Evolutionary conservation across 2,113 vertebrate species (phyloP).

Genomic region (Nibea albiflora): DNA sequence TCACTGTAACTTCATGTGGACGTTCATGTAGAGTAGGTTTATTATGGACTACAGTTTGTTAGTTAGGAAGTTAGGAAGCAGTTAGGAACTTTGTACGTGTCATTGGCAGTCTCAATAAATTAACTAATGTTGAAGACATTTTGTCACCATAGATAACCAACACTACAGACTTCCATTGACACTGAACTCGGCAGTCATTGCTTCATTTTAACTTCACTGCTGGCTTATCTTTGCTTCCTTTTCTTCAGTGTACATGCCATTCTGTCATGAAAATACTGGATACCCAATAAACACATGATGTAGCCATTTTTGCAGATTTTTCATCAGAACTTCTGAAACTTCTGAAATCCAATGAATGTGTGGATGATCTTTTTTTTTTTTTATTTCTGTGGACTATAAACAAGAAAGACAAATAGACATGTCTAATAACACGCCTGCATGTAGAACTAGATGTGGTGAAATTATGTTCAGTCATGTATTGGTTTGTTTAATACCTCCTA

Average conservation of each 20-base stretch:
- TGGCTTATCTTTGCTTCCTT: too few relatives aligned
- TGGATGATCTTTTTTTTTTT: not conserved
- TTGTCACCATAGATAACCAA: too few relatives aligned
- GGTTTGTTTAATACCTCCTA: not conserved
- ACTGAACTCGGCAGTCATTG: too few relatives aligned
- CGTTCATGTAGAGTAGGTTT: not conserved
- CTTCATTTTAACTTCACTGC: too few relatives aligned
- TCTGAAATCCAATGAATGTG: not conserved
- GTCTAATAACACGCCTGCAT: not conserved
- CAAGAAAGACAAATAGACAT: not conserved
- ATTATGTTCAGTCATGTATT: not conserved
- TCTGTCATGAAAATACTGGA: too few relatives aligned
- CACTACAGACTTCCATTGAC: too few relatives aligned
- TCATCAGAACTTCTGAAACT: not conserved
- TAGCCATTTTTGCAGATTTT: not conserved
- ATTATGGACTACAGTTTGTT: not conserved
- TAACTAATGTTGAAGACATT: too few relatives aligned
- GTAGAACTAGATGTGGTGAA: not conserved
- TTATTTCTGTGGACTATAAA: not conserved
- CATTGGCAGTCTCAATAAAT: too few relatives aligned
- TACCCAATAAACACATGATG: too few relatives aligned
- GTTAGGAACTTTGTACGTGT: not conserved
- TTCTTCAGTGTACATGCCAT: too few relatives aligned
- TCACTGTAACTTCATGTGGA: not conserved
- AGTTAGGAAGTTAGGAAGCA: too few relatives aligned